A percentile compares a stretch with the other conserved stretches of the same genome.
Evolutionary conservation across 2,797 vertebrate genomes (phyloP).

Genomic region (Discoglossus pictus): DNA sequence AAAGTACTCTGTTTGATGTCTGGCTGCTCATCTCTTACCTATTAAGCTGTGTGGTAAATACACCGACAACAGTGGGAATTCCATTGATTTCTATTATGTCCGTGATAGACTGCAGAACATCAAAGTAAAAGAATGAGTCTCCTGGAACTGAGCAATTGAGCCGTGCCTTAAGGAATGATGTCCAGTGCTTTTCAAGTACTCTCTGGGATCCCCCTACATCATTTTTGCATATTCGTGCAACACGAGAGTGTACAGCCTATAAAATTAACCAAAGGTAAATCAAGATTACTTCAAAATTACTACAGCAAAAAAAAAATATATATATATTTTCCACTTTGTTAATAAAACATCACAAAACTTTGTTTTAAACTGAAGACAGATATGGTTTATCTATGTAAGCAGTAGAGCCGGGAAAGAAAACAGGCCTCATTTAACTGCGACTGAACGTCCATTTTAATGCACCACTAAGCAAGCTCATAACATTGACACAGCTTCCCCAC

Average conservation of each 20-base stretch:
- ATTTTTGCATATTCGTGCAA: constrained; percentile 97
- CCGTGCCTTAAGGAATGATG: constrained; percentile 93
- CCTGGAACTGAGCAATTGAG: constrained; percentile 96
- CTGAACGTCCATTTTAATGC: constrained; percentile 52
- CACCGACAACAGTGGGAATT: constrained; percentile 85
- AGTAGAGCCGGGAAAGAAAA: constrained; percentile 37
- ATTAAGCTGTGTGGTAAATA: constrained; percentile 98
- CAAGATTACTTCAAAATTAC: constrained; percentile 60
- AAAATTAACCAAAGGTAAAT: constrained; percentile 5
- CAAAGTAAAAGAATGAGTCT: constrained; percentile 98
- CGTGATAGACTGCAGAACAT: constrained; percentile 94
- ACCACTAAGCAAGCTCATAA: constrained; percentile 51
- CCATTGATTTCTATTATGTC: constrained; percentile 93
- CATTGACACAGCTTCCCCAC: constrained; percentile 29
- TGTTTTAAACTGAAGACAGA: constrained; percentile 47
- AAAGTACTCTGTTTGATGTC: constrained; percentile 31
- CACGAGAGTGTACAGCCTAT: constrained; percentile 95
- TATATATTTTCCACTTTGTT: constrained; percentile 53
- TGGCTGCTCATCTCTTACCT: constrained; percentile 75
- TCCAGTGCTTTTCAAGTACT: constrained; percentile 97
- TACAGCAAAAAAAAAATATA: constrained; percentile 25
- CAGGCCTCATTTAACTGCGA: constrained; percentile 35
- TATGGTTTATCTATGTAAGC: constrained; percentile 30
- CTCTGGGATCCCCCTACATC: constrained; percentile 95
- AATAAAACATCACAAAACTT: constrained; percentile 64